Percentiles rank a stretch among this genome's conserved stretches.
Conservation (phyloP, 2,113 vertebrate species). For the Thalassarche chlororhynchos region DNA sequence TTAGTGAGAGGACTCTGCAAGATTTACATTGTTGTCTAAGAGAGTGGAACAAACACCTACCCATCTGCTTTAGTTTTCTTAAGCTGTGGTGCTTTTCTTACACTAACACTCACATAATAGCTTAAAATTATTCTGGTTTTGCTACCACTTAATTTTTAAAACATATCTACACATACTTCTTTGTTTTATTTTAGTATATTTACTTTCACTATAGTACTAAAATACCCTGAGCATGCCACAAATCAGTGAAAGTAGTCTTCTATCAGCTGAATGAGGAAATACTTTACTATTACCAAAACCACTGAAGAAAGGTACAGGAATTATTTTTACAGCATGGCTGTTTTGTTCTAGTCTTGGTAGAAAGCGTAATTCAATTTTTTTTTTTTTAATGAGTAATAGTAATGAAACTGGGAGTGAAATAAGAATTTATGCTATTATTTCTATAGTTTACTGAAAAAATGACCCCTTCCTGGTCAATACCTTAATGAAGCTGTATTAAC, state of each 20-base stretch:
- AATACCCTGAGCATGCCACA: neutral
- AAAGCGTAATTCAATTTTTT: neutral
- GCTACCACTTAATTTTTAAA: neutral
- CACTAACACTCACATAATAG: accelerated
- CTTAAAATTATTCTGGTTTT: neutral
- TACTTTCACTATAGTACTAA: neutral
- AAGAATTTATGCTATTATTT: neutral
- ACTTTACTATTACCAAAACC: neutral
- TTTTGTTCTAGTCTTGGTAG: neutral
- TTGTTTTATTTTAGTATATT: neutral
- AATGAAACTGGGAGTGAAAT: neutral
- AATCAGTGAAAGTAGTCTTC: too few relatives aligned
- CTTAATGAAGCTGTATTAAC: neutral
- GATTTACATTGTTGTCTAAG: neutral
- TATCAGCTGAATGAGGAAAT: neutral
- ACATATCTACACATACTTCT: neutral
- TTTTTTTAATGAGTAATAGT: neutral
- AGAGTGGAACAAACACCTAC: neutral
- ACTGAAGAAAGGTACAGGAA: neutral
- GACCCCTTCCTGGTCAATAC: neutral
- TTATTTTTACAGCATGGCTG: neutral
- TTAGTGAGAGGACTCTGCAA: neutral
- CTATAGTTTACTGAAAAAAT: neutral
- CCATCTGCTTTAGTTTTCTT: neutral
- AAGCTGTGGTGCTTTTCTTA: neutral